Evolutionary conservation across 2,888 invertebrate genomes (phyloP), one percentile per base, ranked within the genome.

Genomic region (Leucozona laternaria): DNA sequence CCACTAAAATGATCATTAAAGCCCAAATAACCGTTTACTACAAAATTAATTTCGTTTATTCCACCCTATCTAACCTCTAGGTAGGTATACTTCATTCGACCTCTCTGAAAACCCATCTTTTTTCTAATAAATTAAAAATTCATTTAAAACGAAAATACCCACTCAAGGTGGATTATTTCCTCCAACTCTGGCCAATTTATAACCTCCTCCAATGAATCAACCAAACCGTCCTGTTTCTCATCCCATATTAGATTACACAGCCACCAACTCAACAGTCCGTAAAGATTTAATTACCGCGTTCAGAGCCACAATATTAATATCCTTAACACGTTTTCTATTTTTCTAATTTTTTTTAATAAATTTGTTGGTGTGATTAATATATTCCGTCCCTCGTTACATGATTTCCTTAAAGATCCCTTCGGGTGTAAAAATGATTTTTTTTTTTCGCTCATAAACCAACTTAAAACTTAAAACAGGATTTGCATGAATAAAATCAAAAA

Each of bases 251-350:
- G n/a, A n/a, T n/a, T n/a, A 43, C 31, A 40, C 58, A 55, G 50
- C 53, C 53, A 62, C 60, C 31, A 48, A 70, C 68, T 79, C 82
- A 86, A 82, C 86, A 86, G 71, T 53, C 82, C 79, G 78, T 82
- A 86, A 86, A 68, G 82, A 86, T 86, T 86, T 86, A 86, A 86
- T 86, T 86, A 86, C 82, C 82, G 64, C 81, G 48, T 68, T 70
- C 80, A 80, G 66, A 62, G 25, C 72, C 85, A 48, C 85, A 48
- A 79, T 70, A 86, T 86, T 86, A 86, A 86, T 86, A 86, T 79
- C 82, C 82, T 79, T 78, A 86, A 86, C 86, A 86, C 86, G 86
- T 78, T 86, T 82, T 86, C 86, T 73, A 86, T 86, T 86, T 86
- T 86, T 86, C 86, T 82, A 78, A 22, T 48, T 81, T 86, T 86